Conservation (phyloP, 2,888 invertebrate species). For the Pachycephus smyrnensis region DNA sequence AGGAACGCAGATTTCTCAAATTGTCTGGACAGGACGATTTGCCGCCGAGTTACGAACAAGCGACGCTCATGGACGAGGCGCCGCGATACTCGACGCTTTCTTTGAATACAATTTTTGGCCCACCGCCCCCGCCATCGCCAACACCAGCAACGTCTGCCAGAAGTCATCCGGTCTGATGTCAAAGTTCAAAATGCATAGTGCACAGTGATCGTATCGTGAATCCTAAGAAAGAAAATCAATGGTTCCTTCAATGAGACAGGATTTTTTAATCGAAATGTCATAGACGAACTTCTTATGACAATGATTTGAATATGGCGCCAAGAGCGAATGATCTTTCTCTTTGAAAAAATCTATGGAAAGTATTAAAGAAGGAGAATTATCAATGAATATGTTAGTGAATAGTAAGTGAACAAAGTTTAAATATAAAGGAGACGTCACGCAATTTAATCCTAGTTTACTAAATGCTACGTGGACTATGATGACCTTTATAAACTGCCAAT, state of each 20-base stretch:
- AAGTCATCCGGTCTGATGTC: slow-evolving; percentile 5
- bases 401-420: not conserved
- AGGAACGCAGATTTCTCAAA: slow-evolving; percentile 45
- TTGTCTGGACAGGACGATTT: slow-evolving; percentile 41
- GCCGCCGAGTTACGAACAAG: slow-evolving; percentile 57
- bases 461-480: not conserved
- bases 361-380: not conserved
- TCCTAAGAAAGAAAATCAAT: not conserved
- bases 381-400: not conserved
- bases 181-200: not conserved
- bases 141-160: slow-evolving; percentile 9
- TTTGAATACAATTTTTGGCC: slow-evolving; percentile 39
- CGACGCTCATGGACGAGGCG: slow-evolving; percentile 49
- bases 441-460: not conserved
- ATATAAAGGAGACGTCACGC: not conserved
- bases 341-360: not conserved
- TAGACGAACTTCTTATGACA: not conserved
- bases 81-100: slow-evolving; percentile 54
- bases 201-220: not conserved
- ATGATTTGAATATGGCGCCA: not conserved
- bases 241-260: not conserved
- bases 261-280: not conserved
- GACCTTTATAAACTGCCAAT: not conserved
- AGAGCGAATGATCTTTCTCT: not conserved
- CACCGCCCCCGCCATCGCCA: slow-evolving; percentile 25